Conservation (phyloP, 2,888 invertebrate genomes). For the Erynnis tages region DNA sequence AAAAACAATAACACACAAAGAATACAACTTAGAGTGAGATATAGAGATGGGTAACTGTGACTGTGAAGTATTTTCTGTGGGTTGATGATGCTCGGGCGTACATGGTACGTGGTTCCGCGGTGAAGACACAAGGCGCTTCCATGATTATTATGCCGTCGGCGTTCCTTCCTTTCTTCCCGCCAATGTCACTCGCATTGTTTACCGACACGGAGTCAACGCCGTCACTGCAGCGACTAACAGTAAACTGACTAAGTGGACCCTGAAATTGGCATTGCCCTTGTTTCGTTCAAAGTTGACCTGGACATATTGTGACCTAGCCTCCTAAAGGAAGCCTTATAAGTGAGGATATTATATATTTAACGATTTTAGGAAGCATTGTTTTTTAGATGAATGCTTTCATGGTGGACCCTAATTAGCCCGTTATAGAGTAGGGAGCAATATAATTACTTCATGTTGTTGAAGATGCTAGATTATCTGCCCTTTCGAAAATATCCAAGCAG, state of each 20-base stretch:
- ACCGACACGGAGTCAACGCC: conserved; percentile 48
- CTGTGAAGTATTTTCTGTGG: conserved; percentile 26
- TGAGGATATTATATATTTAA: conserved; percentile 26
- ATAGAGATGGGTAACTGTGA: conserved; percentile 31
- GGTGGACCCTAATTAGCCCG: conserved; percentile 10
- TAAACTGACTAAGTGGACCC: conserved; percentile 69
- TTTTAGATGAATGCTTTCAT: not conserved
- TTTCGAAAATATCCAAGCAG: conserved; percentile 53
- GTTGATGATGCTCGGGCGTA: conserved; percentile 35
- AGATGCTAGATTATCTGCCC: conserved; percentile 48
- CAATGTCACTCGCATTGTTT: conserved; percentile 75
- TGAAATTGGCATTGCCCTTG: conserved; percentile 79
- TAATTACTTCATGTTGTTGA: conserved; percentile 39
- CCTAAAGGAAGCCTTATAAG: conserved; percentile 39
- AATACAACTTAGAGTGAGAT: conserved; percentile 27
- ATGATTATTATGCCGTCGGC: conserved; percentile 65
- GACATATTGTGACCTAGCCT: conserved; percentile 48
- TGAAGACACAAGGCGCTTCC: conserved; percentile 46
- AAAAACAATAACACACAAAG: conserved; percentile 21
- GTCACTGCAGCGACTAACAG: conserved; percentile 63
- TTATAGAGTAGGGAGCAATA: conserved; percentile 22
- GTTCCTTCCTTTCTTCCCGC: conserved; percentile 77
- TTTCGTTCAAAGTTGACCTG: conserved; percentile 54
- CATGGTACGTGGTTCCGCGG: conserved; percentile 39
- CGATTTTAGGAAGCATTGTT: not conserved